Conservation (phyloP, 2,888 invertebrate genomes). For the Molanna angustata region DNA sequence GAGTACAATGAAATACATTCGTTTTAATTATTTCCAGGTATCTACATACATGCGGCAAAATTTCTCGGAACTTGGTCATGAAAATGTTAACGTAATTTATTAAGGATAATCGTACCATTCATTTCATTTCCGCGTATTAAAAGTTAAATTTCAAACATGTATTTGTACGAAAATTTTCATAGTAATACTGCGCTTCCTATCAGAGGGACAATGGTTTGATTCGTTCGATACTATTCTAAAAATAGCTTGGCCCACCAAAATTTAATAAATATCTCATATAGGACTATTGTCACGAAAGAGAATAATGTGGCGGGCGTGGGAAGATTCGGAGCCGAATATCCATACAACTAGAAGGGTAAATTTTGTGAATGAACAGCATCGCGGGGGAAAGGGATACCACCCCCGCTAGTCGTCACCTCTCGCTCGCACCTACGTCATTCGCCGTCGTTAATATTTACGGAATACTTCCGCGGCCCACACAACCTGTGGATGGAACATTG, state of each 20-base stretch:
- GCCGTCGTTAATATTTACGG: conserved; percentile 31
- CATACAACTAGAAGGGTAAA: conserved; percentile 20
- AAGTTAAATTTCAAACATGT: no score
- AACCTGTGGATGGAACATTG: conserved; percentile 36
- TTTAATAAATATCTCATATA: conserved; percentile 17
- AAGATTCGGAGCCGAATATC: conserved; percentile 22
- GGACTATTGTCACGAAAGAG: conserved; percentile 17
- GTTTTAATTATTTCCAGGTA: no score
- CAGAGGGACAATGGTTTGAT: no score
- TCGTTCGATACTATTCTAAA: conserved; percentile 16
- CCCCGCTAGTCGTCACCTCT: conserved; percentile 13
- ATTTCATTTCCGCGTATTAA: no score
- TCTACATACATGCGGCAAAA: no score
- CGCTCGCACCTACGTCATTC: conserved; percentile 30
- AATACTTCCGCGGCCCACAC: conserved; percentile 35
- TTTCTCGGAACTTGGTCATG: no score
- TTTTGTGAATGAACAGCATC: conserved; percentile 32
- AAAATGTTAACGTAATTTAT: no score
- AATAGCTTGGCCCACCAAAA: conserved; percentile 13
- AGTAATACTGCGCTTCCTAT: no score
- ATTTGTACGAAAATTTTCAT: no score
- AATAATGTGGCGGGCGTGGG: conserved; percentile 24
- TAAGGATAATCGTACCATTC: no score
- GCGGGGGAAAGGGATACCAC: conserved; percentile 17
- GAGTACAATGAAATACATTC: no score